Base-by-base conservation (phyloP, 2,888 invertebrate genomes). In the Automeris io region DNA sequence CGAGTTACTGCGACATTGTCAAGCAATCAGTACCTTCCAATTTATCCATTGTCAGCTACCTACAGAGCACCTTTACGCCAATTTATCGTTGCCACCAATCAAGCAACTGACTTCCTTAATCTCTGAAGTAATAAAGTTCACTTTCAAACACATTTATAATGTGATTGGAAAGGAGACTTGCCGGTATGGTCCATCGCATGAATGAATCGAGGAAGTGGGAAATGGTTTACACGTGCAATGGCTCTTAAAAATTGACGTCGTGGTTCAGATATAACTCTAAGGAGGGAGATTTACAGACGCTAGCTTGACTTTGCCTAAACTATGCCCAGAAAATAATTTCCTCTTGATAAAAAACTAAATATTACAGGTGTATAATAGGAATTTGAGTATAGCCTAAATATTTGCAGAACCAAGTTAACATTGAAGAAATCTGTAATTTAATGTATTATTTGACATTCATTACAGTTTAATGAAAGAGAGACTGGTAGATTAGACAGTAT, bases 41-140 rank as follows among this genome's bases (percentile, higher is more conserved):
- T 63, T 60, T 57, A 37, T 35, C 49, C 45, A 54, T 57, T 57
- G 49, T 55, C 33, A 46, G 25, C 50, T 53, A 54, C 51, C 54
- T 49, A 54, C 52, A 48, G 46, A 43, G 43, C 45, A 47, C 47
- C 43, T 40, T 42, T 29, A 18, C 23, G 18, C 31, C n/a, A 5
- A 23, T n/a, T 5, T 37, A 31, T 4, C 31, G 3, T 21, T 29
- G 5, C 23, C 16, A 11, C n/a, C 7, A 8, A 18, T 13, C 16
- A 32, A 23, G 5, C 4, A 23, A 32, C 11, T 11, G 3, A 12
- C 16, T 1, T 8, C 13, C 33, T 34, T 34, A 37, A 29, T n/a
- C 3, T 0, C 1, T 3, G 11, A 18, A 1, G 2, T 5, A 22
- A 34, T 41, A 41, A 37, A 29, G 37, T 34, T n/a, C 13, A 29